A percentile compares a stretch with the other conserved stretches of the same genome.
These are phyloP conservation scores for Falcaria lacertinaria DNA, from an alignment of 2,888 invertebrate genomes.

Conservation along the genomic window DNA sequence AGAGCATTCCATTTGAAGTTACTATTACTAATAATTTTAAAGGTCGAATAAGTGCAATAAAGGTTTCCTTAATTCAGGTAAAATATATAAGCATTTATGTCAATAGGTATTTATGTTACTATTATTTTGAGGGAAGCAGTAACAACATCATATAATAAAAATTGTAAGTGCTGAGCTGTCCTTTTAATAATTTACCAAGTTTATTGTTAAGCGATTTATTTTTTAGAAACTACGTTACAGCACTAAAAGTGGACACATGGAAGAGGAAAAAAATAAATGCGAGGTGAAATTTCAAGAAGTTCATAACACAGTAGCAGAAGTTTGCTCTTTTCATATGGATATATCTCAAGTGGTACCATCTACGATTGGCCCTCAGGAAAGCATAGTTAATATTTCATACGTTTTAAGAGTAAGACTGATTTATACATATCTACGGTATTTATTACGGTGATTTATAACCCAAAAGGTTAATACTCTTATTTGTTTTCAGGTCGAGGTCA, in stretches of 20 bases:
- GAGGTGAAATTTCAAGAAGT: slow-evolving; percentile 39
- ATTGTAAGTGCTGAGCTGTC: background rate
- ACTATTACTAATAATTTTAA: slow-evolving; percentile 50
- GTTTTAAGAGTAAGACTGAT: slow-evolving; percentile 42
- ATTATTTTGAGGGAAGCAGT: no score
- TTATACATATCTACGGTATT: slow-evolving; percentile 2
- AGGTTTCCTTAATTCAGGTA: slow-evolving; percentile 51
- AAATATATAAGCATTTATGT: no score
- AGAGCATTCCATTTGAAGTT: slow-evolving; percentile 51
- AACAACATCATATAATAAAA: no score
- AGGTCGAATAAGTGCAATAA: slow-evolving; percentile 47
- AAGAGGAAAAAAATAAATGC: slow-evolving; percentile 45
- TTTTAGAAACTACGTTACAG: slow-evolving; percentile 58
- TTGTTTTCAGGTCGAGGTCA: slow-evolving; percentile 41
- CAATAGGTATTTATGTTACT: no score
- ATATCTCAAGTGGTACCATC: slow-evolving; percentile 56
- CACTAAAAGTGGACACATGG: slow-evolving; percentile 47
- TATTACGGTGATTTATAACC: no score
- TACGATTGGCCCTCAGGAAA: slow-evolving; percentile 41
- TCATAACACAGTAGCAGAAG: slow-evolving; percentile 36
- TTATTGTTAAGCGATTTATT: no score
- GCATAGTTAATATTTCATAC: slow-evolving; percentile 58
- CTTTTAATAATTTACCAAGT: slow-evolving; percentile 3
- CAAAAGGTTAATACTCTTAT: background rate
- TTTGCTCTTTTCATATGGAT: slow-evolving; percentile 45